Evolutionary conservation across 2,797 vertebrate species (phyloP), one percentile per base, ranked within the genome.

Genomic region (Sebastes kiyomatsui): DNA sequence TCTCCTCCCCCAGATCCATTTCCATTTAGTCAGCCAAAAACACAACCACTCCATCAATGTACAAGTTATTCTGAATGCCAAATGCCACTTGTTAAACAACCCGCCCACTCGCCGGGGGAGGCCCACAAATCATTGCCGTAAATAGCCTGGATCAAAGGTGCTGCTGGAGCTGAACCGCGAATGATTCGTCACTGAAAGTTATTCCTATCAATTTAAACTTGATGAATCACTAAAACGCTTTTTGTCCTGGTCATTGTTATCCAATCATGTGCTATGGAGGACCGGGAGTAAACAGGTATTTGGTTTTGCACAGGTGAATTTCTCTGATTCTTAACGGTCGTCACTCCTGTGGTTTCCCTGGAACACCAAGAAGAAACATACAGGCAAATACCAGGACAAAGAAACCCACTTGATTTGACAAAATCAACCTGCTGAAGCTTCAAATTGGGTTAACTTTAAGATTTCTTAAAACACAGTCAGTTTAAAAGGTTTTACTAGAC

Each of bases 11-110:
- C 70, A 54, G 54, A 85, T 84, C 75, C 55, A 66, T 86, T 90
- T 86, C 38, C 8, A 79, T 86, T 75, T 71, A 42, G 56, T 72
- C 30, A 59, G 69, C 70, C 78, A 38, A 72, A 83, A 87, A 67
- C 61, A 61, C 69, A 28, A 75, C 14, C 74, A 20, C 61, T 84
- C 61, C 67, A 78, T 88, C 87, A 86, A 54, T 78, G 80, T 28
- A 54, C 14, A 4, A 59, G 71, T 73, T 72, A 38, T 20, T 72
- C 25, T 23, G n/a, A 68, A 65, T 55, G 82, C 84, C 79, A 83
- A 77, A 82, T 64, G 79, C 56, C 72, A 80, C 76, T 81, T 85
- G 83, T 85, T 85, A 71, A 83, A 87, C 75, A 82, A 61, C 14
- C 23, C 10, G 12, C 59, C 75, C 56, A n/a, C 23, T 10, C 67